phyloP scores from a whole-genome alignment of 2,888 invertebrate genomes.

The Chymomyza caudatula region DNA sequence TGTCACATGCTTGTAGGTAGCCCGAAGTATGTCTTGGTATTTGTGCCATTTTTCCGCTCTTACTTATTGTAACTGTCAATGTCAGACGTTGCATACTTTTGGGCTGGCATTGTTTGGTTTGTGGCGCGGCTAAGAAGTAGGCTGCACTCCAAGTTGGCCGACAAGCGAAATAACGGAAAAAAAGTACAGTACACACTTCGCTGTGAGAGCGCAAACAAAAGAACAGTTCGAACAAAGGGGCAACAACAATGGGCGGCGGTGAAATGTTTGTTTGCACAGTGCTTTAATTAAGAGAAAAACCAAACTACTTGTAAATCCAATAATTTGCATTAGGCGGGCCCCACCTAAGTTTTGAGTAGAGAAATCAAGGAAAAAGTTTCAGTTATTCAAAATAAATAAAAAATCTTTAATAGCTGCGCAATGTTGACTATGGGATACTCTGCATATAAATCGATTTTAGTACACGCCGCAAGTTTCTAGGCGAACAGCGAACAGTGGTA shows the following conservation, averaged over 20 bases:
- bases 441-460: too few relatives aligned
- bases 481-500: too few relatives aligned
- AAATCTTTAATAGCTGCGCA: too few relatives aligned
- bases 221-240: background rate
- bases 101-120: slow-evolving; percentile 32
- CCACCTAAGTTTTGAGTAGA: background rate
- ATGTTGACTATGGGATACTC: too few relatives aligned
- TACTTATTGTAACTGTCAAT: slow-evolving; percentile 59
- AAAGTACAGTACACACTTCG: background rate
- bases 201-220: background rate
- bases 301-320: slow-evolving; percentile 52
- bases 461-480: too few relatives aligned
- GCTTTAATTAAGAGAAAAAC: slow-evolving; percentile 58
- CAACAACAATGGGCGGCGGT: background rate
- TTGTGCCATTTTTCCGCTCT: slow-evolving; percentile 17
- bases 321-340: slow-evolving; percentile 43
- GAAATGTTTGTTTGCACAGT: slow-evolving; percentile 2
- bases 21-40: slow-evolving; percentile 15
- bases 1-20: background rate
- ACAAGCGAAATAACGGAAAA: background rate
- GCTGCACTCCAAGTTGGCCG: slow-evolving; percentile 6
- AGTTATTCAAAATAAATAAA: too few relatives aligned
- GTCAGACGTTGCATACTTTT: slow-evolving; percentile 64
- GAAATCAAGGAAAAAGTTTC: too few relatives aligned
- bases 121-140: slow-evolving; percentile 46